Evolutionary conservation across 2,797 vertebrate species (phyloP).

Genomic region (Cossypha niveicapilla): DNA sequence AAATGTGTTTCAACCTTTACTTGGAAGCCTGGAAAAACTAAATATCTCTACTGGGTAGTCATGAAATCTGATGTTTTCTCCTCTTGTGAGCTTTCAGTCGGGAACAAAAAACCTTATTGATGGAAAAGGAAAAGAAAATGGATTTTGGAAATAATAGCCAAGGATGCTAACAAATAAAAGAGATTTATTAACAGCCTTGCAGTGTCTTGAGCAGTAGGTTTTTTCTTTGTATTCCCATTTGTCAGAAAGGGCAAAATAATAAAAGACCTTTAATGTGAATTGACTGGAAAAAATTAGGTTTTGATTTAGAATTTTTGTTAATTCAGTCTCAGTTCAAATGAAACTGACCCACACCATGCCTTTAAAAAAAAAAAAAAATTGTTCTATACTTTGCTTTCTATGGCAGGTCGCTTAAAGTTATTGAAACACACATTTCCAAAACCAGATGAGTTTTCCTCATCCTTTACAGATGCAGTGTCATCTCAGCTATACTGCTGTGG

Average conservation of each 20-base stretch:
- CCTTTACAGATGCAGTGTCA: not conserved
- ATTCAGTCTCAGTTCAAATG: not conserved
- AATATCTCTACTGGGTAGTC: not conserved
- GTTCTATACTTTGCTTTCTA: not conserved
- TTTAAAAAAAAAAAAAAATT: no score
- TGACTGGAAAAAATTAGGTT: not conserved
- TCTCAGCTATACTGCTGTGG: not conserved
- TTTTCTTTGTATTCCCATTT: not conserved
- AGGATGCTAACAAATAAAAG: not conserved
- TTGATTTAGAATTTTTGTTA: not conserved
- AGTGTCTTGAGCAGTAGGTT: not conserved
- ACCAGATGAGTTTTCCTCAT: not conserved
- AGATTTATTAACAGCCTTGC: not conserved
- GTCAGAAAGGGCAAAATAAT: not conserved
- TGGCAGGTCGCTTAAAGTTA: not conserved
- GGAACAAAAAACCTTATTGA: not conserved
- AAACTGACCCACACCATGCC: fast-evolving
- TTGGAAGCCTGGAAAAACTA: not conserved
- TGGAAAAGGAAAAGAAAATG: conserved; percentile 16
- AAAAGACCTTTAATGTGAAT: not conserved
- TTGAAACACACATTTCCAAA: not conserved
- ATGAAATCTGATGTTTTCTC: not conserved
- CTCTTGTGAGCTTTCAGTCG: not conserved
- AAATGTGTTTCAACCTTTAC: not conserved
- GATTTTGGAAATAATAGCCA: conserved; percentile 10